These are phyloP conservation scores for Orchestes rusci DNA, from an alignment of 2,888 invertebrate genomes.

Conservation along the genomic window DNA sequence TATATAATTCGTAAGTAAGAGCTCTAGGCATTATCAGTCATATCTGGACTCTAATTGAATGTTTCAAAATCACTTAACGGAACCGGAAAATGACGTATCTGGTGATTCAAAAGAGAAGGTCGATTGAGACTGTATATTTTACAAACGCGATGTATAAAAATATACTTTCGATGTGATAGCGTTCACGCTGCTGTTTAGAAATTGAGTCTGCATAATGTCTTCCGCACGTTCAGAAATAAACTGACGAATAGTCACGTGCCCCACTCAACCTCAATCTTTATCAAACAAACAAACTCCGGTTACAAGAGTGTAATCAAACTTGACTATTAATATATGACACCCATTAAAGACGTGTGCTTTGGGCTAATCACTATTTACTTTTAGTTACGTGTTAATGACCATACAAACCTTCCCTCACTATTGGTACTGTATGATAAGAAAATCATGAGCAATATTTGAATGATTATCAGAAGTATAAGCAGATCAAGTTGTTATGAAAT, in stretches of 20 bases:
- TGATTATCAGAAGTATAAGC: too few relatives aligned
- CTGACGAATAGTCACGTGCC: constrained; percentile 40
- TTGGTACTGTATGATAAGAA: too few relatives aligned
- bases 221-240: constrained; percentile 41
- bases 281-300: constrained; percentile 35
- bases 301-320: constrained; percentile 29
- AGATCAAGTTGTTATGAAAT: too few relatives aligned
- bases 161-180: constrained; percentile 34
- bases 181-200: constrained; percentile 39
- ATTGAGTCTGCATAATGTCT: constrained; percentile 42
- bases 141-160: constrained; percentile 40
- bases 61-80: constrained; percentile 13
- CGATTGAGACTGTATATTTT: constrained; percentile 36
- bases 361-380: constrained; percentile 30
- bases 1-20: not conserved
- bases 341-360: constrained; percentile 31
- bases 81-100: constrained; percentile 22
- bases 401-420: too few relatives aligned
- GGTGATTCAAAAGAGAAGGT: constrained; percentile 32
- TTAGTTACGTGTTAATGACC: constrained; percentile 14
- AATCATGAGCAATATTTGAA: too few relatives aligned
- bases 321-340: constrained; percentile 33
- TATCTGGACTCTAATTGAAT: not conserved
- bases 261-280: constrained; percentile 36
- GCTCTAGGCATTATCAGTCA: too few relatives aligned